Percentiles rank a stretch among this genome's conserved stretches.
These are phyloP conservation scores for Scaptomyza hsui DNA, from an alignment of 1,140 invertebrate species.

Conservation along the genomic window DNA sequence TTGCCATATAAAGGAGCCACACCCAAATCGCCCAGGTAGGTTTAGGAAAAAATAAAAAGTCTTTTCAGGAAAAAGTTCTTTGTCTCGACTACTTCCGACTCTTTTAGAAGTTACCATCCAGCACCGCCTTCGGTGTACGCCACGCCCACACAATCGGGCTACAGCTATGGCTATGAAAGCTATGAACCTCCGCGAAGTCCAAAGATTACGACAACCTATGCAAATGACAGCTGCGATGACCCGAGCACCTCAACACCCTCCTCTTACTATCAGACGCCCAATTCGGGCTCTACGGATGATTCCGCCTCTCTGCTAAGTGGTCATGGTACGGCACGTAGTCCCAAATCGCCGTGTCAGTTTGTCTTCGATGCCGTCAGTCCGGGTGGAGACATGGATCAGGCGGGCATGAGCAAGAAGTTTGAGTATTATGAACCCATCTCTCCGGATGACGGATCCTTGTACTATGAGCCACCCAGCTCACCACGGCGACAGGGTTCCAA, in stretches of 20 bases:
- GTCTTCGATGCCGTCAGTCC: constrained; percentile 82
- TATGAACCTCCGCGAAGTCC: constrained; percentile 73
- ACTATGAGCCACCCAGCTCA: constrained; percentile 68
- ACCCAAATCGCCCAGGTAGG: constrained; percentile 77
- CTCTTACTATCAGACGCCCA: constrained; percentile 77
- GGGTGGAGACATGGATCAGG: constrained; percentile 36
- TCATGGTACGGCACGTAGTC: constrained; percentile 55
- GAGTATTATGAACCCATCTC: constrained; percentile 83
- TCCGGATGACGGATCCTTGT: constrained; percentile 69
- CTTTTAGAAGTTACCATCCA: constrained; percentile 49
- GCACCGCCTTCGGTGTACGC: constrained; percentile 46
- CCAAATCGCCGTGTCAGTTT: constrained; percentile 76
- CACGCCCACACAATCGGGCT: constrained; percentile 28
- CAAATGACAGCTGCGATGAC: constrained; percentile 80
- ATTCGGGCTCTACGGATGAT: constrained; percentile 72
- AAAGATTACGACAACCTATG: constrained; percentile 80
- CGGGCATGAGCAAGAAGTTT: constrained; percentile 62
- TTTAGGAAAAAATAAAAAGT: background rate
- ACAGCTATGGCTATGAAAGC: constrained; percentile 36
- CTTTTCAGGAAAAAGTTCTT: too few relatives aligned
- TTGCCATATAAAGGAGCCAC: constrained; percentile 72
- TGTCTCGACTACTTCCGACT: background rate
- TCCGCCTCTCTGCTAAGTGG: constrained; percentile 66
- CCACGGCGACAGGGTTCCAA: constrained; percentile 70
- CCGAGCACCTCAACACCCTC: constrained; percentile 68